Percentiles rank a stretch among this genome's conserved stretches.
phyloP scores from a whole-genome alignment of 2,113 vertebrate species.

The Sinocyclocheilus anophthalmus region DNA sequence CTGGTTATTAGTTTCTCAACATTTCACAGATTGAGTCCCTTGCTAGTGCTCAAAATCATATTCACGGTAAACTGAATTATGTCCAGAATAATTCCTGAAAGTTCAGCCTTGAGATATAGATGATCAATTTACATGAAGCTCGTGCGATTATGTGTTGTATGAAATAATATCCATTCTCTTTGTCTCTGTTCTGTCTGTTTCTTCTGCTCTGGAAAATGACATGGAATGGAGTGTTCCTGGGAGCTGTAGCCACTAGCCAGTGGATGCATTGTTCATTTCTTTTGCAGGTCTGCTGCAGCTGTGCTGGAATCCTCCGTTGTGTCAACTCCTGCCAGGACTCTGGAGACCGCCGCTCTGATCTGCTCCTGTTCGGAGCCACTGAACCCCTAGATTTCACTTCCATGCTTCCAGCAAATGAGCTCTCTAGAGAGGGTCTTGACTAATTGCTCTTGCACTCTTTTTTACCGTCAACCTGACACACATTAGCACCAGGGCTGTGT shows the following conservation, averaged over 20 bases:
- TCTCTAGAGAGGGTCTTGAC: neutral
- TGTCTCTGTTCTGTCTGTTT: slow-evolving; percentile 1
- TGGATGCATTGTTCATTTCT: slow-evolving; percentile 30
- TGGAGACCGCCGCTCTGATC: slow-evolving; percentile 19
- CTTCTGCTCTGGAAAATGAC: slow-evolving; percentile 28
- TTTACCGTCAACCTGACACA: neutral
- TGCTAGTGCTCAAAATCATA: neutral
- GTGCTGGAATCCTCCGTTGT: slow-evolving; percentile 3
- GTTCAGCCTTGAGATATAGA: neutral
- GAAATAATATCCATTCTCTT: slow-evolving; percentile 9
- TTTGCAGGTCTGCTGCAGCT: slow-evolving; percentile 29
- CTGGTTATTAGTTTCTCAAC: neutral
- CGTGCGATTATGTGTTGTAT: neutral
- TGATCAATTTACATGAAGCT: neutral
- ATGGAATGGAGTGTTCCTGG: slow-evolving; percentile 28
- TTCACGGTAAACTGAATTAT: neutral
- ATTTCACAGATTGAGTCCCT: neutral
- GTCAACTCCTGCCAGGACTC: slow-evolving; percentile 33
- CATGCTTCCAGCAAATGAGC: slow-evolving; percentile 27
- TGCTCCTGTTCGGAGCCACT: slow-evolving; percentile 21
- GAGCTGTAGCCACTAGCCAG: neutral
- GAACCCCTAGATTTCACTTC: neutral
- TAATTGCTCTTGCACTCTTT: neutral
- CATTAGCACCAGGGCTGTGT: neutral
- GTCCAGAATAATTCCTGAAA: neutral